Evolutionary conservation across 2,113 vertebrate species (phyloP).

Genomic region (Microcebus lehilahytsara): DNA sequence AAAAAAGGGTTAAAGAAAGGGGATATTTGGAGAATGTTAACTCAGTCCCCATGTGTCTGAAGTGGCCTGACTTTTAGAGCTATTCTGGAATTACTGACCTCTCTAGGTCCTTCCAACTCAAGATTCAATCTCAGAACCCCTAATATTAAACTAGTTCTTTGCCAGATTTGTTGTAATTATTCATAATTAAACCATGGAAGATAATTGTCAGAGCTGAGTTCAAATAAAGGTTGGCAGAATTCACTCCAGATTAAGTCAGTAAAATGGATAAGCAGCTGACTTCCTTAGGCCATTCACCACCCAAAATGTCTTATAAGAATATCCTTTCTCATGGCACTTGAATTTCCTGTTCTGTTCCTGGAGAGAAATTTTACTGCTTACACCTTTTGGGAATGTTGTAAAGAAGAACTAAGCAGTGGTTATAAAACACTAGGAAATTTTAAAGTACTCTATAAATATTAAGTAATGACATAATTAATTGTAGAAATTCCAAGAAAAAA

Average conservation of each 20-base stretch:
- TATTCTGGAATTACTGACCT: not conserved
- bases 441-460: constrained; percentile 46
- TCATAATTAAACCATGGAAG: not conserved
- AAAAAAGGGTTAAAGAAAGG: not conserved
- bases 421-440: constrained; percentile 45
- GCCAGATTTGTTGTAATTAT: not conserved
- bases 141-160: not conserved
- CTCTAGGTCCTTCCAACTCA: not conserved
- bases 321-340: not conserved
- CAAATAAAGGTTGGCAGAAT: constrained; percentile 39
- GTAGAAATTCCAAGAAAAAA: constrained; percentile 32
- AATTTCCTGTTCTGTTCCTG: constrained; percentile 23
- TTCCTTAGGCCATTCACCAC: not conserved
- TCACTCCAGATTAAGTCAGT: constrained; percentile 24
- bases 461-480: constrained; percentile 43
- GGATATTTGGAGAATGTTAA: not conserved
- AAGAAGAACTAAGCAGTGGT: constrained; percentile 11
- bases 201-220: constrained; percentile 46
- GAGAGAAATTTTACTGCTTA: constrained; percentile 27
- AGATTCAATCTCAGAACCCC: not conserved
- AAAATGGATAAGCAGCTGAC: not conserved
- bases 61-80: not conserved
- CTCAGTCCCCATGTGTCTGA: not conserved
- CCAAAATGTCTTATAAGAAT: not conserved
- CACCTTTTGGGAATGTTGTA: not conserved